These are phyloP conservation scores for Ornithoptera priamus DNA, from an alignment of 2,888 invertebrate genomes.

Conservation along the genomic window DNA sequence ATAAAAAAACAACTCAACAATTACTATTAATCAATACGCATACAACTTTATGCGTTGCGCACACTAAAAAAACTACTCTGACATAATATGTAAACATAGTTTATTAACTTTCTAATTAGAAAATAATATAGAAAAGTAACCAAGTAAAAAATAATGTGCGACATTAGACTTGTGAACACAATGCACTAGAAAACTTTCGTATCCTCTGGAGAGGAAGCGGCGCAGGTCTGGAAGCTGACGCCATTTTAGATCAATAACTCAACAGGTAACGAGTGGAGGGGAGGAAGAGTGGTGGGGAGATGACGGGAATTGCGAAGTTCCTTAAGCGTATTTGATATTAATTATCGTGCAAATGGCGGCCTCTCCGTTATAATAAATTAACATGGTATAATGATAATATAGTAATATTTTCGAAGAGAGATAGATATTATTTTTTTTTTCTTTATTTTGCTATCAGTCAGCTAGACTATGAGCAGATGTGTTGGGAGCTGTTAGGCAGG, in stretches of 20 bases:
- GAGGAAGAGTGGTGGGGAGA: slow-evolving; percentile 13
- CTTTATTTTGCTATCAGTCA: no score
- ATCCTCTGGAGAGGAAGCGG: slow-evolving; percentile 31
- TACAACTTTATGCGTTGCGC: slow-evolving; percentile 1
- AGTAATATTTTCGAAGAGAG: no score
- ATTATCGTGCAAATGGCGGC: background rate
- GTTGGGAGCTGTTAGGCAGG: no score
- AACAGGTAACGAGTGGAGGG: slow-evolving; percentile 27
- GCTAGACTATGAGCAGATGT: no score
- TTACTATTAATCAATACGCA: no score
- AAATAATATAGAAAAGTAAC: slow-evolving; percentile 12
- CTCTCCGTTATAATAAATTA: background rate
- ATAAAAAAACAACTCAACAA: background rate
- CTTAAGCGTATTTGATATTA: background rate
- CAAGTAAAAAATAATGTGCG: slow-evolving; percentile 14
- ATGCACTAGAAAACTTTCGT: slow-evolving; percentile 26
- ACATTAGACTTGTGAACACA: slow-evolving; percentile 29
- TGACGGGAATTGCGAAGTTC: slow-evolving; percentile 3
- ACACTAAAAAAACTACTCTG: slow-evolving; percentile 6
- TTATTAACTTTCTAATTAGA: slow-evolving; percentile 12
- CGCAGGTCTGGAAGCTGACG: slow-evolving; percentile 36
- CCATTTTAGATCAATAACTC: slow-evolving; percentile 30
- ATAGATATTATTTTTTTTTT: no score
- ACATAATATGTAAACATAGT: slow-evolving; percentile 16
- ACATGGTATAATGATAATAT: no score